Evolutionary conservation across 2,888 invertebrate species (phyloP).

Genomic region (Chloroclysta siterata): DNA sequence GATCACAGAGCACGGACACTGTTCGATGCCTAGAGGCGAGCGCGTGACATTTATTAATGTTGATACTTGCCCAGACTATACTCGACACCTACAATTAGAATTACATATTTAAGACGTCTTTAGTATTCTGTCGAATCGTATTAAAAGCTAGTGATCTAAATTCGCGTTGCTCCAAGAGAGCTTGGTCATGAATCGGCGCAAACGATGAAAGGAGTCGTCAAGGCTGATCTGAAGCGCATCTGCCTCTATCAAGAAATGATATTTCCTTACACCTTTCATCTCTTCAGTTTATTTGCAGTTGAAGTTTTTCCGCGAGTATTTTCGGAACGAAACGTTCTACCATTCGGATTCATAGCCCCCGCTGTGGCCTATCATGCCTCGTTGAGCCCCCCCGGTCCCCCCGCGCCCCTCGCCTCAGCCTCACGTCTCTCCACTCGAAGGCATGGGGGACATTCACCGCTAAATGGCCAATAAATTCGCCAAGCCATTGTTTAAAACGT

Average conservation of each 20-base stretch:
- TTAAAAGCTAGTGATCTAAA: neutral
- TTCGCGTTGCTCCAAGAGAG: neutral
- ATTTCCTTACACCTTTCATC: neutral
- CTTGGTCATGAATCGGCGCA: no score
- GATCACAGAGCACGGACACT: neutral
- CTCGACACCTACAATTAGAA: neutral
- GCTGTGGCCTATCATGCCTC: neutral
- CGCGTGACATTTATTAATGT: neutral
- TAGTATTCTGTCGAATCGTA: neutral
- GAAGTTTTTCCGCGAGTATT: conserved; percentile 2
- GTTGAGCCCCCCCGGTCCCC: neutral
- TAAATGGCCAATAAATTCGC: conserved; percentile 17
- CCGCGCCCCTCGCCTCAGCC: neutral
- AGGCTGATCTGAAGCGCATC: neutral
- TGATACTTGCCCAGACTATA: neutral
- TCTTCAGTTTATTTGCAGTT: neutral
- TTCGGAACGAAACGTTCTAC: neutral
- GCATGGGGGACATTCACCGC: conserved; percentile 10
- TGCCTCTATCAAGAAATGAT: neutral
- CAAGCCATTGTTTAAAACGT: conserved; percentile 9
- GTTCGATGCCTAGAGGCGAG: neutral
- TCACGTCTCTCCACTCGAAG: neutral
- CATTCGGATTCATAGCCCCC: conserved; percentile 4
- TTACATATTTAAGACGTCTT: neutral
- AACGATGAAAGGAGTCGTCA: no score